Conservation (phyloP, 2,113 vertebrate species). For the Pardalotus punctatus region DNA sequence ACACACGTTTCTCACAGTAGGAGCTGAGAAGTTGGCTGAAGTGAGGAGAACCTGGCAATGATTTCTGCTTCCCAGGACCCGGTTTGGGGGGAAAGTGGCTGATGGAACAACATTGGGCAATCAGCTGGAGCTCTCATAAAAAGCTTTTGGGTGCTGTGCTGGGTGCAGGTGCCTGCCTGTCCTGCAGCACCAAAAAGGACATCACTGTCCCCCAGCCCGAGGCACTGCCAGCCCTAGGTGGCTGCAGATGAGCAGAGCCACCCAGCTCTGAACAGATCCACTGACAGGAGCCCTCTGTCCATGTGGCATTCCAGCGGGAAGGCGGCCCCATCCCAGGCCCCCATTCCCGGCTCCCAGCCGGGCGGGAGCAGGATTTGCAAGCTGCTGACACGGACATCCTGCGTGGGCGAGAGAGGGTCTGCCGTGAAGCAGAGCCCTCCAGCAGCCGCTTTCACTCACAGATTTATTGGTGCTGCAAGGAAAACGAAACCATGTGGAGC, state of each 20-base stretch:
- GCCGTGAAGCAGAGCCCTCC: not conserved
- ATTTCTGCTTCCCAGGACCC: not conserved
- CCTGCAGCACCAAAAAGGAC: not conserved
- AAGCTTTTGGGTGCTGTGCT: not conserved
- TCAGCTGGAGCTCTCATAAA: not conserved
- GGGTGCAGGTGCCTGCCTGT: fast-evolving
- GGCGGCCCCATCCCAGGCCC: not conserved
- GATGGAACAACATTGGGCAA: not conserved
- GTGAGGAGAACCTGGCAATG: not conserved
- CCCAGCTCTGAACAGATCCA: not conserved
- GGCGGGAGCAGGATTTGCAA: not conserved
- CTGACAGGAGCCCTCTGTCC: not conserved
- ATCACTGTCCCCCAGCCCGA: fast-evolving
- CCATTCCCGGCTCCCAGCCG: not conserved
- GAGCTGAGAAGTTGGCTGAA: not conserved
- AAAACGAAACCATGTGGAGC: conserved; percentile 40
- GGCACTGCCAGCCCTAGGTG: fast-evolving
- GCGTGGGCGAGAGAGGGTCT: not conserved
- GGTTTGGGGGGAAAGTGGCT: not conserved
- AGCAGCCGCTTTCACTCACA: conserved; percentile 21
- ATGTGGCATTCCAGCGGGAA: not conserved
- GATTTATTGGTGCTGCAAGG: conserved; percentile 29
- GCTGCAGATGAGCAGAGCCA: fast-evolving
- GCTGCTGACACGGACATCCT: conserved; percentile 50
- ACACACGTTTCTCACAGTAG: not conserved